phyloP scores from a whole-genome alignment of 2,113 vertebrate species.

The Ginglymostoma cirratum region DNA sequence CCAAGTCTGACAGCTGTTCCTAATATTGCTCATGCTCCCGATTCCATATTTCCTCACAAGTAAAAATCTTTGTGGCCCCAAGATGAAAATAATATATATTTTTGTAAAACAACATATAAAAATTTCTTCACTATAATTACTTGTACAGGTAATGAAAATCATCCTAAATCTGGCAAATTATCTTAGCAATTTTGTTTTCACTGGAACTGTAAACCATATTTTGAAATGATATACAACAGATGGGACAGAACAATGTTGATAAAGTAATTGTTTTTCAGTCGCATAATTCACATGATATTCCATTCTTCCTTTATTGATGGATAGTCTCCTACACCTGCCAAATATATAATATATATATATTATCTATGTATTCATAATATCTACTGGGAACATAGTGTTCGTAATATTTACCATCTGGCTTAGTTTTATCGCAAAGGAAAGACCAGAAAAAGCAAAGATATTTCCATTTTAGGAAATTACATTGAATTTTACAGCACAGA shows the following conservation, averaged over 20 bases:
- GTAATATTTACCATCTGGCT: not conserved
- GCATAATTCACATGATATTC: not conserved
- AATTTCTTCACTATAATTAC: not conserved
- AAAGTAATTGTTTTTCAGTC: slow-evolving; percentile 5
- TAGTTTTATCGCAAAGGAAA: not conserved
- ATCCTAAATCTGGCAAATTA: not conserved
- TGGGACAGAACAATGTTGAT: not conserved
- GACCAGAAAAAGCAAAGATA: not conserved
- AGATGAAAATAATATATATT: not conserved
- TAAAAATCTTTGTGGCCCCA: not conserved
- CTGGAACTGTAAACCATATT: not conserved
- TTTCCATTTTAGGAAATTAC: slow-evolving; percentile 12
- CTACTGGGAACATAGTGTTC: not conserved
- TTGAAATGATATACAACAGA: slow-evolving; percentile 1
- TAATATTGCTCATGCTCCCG: not conserved
- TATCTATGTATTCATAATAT: not conserved
- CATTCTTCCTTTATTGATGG: not conserved
- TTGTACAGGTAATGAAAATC: not conserved
- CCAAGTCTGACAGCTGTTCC: not conserved
- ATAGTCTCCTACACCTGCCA: slow-evolving; percentile 10
- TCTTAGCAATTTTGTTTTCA: not conserved
- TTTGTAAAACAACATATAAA: not conserved
- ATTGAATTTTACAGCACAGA: not conserved
- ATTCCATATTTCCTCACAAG: not conserved
- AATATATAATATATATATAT: not conserved